These are phyloP conservation scores for Sorex maritimensis DNA, from an alignment of 2,797 vertebrate species.

Conservation along the genomic window DNA sequence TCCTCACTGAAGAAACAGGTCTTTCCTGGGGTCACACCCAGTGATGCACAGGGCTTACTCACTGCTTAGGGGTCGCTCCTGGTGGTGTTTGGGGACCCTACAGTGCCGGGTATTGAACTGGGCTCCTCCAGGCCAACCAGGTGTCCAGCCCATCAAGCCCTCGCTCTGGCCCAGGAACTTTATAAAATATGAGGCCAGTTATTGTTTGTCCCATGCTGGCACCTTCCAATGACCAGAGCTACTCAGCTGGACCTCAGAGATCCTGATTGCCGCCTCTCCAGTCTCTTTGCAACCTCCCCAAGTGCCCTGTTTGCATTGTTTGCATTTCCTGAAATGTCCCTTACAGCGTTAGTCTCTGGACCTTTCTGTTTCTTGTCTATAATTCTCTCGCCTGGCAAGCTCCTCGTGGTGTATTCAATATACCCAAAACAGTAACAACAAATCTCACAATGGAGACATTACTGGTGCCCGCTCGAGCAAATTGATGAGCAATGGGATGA, in stretches of 20 bases:
- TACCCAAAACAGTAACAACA: too few species aligned
- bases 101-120: too few species aligned
- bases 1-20: neutral
- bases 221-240: neutral
- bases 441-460: too few species aligned
- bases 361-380: neutral
- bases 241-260: neutral
- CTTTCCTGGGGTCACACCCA: neutral
- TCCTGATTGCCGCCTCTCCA: neutral
- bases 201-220: neutral
- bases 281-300: neutral
- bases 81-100: too few species aligned
- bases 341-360: neutral
- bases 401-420: too few species aligned
- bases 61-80: too few species aligned
- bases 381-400: neutral
- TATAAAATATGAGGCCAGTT: neutral
- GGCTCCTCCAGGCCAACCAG: too few species aligned
- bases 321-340: neutral
- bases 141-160: too few species aligned
- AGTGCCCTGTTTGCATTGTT: neutral
- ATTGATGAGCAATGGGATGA: too few species aligned
- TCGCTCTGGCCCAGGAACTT: too few species aligned
- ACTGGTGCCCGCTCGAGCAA: too few species aligned
- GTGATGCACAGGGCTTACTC: too few species aligned